Conservation (phyloP, 2,113 vertebrate genomes). For the Rhynchopsitta pachyrhyncha region DNA sequence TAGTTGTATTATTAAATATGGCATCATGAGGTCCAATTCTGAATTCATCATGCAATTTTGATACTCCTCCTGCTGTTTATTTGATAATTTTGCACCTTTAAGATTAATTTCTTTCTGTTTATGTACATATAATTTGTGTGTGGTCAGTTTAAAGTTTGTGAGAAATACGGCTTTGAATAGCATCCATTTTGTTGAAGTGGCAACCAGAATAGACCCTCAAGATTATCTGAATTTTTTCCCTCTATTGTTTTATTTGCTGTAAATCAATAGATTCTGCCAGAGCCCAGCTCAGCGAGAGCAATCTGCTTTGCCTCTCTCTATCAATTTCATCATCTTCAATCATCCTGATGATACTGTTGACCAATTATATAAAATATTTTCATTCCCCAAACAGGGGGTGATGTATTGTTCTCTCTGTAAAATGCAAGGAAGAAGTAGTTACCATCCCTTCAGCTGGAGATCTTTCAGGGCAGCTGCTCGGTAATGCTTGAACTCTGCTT, state of each 20-base stretch:
- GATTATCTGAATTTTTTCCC: not conserved
- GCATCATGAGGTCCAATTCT: not conserved
- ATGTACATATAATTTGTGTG: not conserved
- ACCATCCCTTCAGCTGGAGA: not conserved
- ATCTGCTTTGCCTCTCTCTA: not conserved
- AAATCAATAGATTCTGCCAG: slow-evolving; percentile 13
- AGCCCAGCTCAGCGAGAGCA: not conserved
- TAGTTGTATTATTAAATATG: not conserved
- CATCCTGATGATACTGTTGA: not conserved
- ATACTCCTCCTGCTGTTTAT: not conserved
- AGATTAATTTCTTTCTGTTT: not conserved
- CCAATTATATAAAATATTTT: not conserved
- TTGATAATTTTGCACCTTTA: not conserved
- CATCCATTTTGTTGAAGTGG: not conserved
- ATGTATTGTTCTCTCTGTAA: rapidly evolving
- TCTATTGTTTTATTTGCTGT: not conserved
- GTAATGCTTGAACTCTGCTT: not conserved
- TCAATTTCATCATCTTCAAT: not conserved
- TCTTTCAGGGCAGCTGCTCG: not conserved
- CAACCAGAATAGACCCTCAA: not conserved
- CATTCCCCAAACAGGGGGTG: not conserved
- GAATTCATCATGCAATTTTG: not conserved
- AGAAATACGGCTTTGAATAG: not conserved
- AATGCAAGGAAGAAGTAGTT: not conserved
- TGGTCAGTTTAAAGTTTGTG: not conserved